Percentiles rank a stretch among this genome's conserved stretches.
phyloP scores from a whole-genome alignment of 2,113 vertebrate species.

The Entelurus aequoreus region DNA sequence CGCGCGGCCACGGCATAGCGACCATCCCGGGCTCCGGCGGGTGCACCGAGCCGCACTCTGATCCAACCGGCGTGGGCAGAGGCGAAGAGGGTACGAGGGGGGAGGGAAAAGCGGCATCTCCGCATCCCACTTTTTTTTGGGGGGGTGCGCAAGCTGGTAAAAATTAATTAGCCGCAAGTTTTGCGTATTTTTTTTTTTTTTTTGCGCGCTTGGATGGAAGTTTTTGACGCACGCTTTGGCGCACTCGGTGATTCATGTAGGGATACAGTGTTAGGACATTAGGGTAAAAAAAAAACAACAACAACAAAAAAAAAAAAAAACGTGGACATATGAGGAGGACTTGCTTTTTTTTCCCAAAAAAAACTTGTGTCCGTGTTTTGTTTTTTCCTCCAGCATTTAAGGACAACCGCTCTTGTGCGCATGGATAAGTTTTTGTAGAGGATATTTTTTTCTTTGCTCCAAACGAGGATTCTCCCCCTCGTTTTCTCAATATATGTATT shows the following conservation, averaged over 20 bases:
- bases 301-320: constrained; percentile 28
- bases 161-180: constrained; percentile 31
- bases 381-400: constrained; percentile 30
- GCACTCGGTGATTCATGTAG: constrained; percentile 14
- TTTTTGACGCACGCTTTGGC: constrained; percentile 34
- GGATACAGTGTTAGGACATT: constrained; percentile 26
- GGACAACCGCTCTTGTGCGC: constrained; percentile 58
- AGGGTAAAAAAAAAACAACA: constrained; percentile 27
- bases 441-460: constrained; percentile 41
- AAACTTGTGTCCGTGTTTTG: constrained; percentile 53
- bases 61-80: constrained; percentile 52
- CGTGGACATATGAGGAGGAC: constrained; percentile 67
- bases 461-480: constrained; percentile 56
- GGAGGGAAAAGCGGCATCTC: constrained; percentile 57
- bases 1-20: constrained; percentile 67
- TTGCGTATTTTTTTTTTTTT: constrained; percentile 15
- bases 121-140: constrained; percentile 45
- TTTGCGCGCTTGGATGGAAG: constrained; percentile 50
- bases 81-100: constrained; percentile 59
- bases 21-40: constrained; percentile 70
- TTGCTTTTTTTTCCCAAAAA: constrained; percentile 48
- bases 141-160: constrained; percentile 25
- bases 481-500: constrained; percentile 50
- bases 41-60: constrained; percentile 71
- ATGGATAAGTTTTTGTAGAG: constrained; percentile 37